phyloP scores from a whole-genome alignment of 2,797 vertebrate genomes.

The Bovichtus variegatus region DNA sequence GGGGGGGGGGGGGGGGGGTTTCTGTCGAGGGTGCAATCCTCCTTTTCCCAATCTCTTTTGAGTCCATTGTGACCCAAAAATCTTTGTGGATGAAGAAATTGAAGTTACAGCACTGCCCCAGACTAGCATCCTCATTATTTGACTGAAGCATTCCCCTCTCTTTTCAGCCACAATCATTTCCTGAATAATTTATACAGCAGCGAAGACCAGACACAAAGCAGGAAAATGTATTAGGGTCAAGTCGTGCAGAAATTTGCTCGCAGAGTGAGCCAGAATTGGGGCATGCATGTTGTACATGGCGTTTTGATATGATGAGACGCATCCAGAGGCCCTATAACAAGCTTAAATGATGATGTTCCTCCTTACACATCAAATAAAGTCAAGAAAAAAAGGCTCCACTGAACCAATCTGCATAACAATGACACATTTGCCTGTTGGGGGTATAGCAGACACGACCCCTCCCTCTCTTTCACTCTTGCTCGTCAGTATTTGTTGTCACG shows the following conservation, averaged over 20 bases:
- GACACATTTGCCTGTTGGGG: slow-evolving; percentile 62
- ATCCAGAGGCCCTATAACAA: slow-evolving; percentile 27
- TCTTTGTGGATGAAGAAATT: neutral
- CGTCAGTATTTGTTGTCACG: slow-evolving; percentile 60
- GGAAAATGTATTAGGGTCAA: slow-evolving; percentile 80
- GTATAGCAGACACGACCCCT: slow-evolving; percentile 40
- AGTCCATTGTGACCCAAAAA: slow-evolving; percentile 57
- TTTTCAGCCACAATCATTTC: slow-evolving; percentile 75
- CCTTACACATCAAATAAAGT: slow-evolving; percentile 57
- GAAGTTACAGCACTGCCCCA: slow-evolving; percentile 22
- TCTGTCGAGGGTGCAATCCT: slow-evolving; percentile 52
- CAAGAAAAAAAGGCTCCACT: slow-evolving; percentile 47
- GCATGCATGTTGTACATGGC: slow-evolving; percentile 58
- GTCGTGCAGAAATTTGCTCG: slow-evolving; percentile 63
- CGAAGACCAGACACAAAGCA: slow-evolving; percentile 70
- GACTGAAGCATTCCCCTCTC: slow-evolving; percentile 57
- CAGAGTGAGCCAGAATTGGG: slow-evolving; percentile 67
- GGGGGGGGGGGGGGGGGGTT: slow-evolving; percentile 10
- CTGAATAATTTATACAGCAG: slow-evolving; percentile 78
- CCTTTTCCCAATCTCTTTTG: slow-evolving; percentile 46
- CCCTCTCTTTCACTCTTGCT: slow-evolving; percentile 36
- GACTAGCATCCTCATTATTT: slow-evolving; percentile 47
- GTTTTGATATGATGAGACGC: slow-evolving; percentile 51
- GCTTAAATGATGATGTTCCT: slow-evolving; percentile 62
- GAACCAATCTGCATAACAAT: slow-evolving; percentile 77